These are phyloP conservation scores for Rhombomys opimus DNA, from an alignment of 2,113 vertebrate species.

Conservation along the genomic window DNA sequence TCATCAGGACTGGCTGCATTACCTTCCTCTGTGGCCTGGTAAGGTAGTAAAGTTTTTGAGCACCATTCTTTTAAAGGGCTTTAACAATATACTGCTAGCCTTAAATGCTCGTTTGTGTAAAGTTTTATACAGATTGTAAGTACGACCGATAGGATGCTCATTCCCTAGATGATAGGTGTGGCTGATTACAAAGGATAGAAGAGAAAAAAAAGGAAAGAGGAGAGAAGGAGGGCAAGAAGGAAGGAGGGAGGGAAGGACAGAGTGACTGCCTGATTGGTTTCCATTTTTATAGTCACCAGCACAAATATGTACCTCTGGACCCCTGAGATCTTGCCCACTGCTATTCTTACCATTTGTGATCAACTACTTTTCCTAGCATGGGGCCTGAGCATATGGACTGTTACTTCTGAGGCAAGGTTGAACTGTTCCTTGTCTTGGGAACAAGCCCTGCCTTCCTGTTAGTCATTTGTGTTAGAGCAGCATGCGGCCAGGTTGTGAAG, in stretches of 20 bases:
- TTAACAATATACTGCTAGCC: constrained; percentile 9
- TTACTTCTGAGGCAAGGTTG: neutral
- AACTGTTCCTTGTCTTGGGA: constrained; percentile 17
- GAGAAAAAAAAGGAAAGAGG: neutral
- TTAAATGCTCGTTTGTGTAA: constrained; percentile 12
- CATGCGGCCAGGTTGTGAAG: constrained; percentile 5
- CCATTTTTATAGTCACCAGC: constrained; percentile 23
- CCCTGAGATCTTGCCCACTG: neutral
- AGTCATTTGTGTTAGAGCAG: neutral
- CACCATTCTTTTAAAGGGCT: constrained; percentile 3
- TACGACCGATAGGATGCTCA: neutral
- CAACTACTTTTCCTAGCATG: neutral
- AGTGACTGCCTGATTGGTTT: neutral
- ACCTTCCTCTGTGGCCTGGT: no score
- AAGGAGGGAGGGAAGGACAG: neutral
- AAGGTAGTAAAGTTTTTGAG: neutral
- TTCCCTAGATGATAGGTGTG: constrained; percentile 21
- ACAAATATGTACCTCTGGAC: neutral
- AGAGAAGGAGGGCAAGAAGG: no score
- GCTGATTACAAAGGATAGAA: neutral
- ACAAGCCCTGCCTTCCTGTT: neutral
- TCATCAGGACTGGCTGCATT: no score
- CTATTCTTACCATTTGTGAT: neutral
- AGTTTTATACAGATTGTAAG: neutral
- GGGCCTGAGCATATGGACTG: neutral